These are phyloP conservation scores for Nasua narica DNA, from an alignment of 2,797 vertebrate species.

Conservation along the genomic window DNA sequence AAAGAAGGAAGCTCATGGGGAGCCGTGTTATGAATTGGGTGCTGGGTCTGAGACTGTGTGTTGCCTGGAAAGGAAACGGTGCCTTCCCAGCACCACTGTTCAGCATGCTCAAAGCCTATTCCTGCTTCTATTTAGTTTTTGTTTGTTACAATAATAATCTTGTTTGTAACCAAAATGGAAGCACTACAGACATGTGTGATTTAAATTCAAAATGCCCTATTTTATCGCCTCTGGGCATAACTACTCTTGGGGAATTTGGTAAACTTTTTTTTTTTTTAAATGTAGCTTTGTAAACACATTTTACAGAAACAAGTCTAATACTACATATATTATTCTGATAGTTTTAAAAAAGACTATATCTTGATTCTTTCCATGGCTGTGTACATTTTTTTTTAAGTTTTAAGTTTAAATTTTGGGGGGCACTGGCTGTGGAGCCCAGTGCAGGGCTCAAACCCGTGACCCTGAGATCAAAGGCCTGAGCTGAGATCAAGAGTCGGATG, in stretches of 20 bases:
- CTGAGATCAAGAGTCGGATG: background rate
- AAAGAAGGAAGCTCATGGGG: background rate
- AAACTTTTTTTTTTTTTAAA: background rate
- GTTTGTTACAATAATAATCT: background rate
- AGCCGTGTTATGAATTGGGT: background rate
- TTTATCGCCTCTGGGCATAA: background rate
- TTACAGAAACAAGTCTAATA: background rate
- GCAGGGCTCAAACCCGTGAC: background rate
- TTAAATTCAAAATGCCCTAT: background rate
- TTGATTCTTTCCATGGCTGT: background rate
- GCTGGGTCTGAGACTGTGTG: background rate
- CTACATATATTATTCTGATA: background rate
- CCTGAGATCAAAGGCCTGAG: background rate
- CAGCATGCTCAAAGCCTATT: background rate
- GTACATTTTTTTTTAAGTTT: background rate
- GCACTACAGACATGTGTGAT: background rate
- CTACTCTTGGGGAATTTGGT: background rate
- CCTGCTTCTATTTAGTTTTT: background rate
- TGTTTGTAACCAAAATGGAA: background rate
- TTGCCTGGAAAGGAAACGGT: background rate
- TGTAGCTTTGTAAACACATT: background rate
- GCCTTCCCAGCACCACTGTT: background rate
- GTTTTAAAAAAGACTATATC: background rate
- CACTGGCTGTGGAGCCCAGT: background rate
- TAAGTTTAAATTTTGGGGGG: background rate